phyloP scores from a whole-genome alignment of 1,140 invertebrate species.

The Theocolax elegans region DNA sequence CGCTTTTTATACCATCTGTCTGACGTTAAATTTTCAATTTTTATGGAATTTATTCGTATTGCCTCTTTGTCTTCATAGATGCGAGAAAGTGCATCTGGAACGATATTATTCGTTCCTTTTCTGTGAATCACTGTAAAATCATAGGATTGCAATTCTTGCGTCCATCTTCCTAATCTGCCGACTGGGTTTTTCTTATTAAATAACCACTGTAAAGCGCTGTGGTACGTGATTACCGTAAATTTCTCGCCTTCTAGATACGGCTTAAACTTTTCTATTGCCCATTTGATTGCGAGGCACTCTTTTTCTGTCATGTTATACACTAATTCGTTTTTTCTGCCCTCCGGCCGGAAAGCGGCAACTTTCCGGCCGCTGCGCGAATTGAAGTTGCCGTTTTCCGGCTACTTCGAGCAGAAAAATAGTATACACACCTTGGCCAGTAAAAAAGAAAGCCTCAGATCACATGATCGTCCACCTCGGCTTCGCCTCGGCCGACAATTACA shows the following conservation, averaged over 20 bases:
- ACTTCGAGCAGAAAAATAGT: too few relatives aligned
- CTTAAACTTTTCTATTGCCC: conserved; percentile 26
- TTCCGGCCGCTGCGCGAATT: too few relatives aligned
- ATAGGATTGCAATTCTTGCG: conserved; percentile 47
- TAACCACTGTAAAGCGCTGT: conserved; percentile 67
- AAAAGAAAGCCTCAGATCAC: too few relatives aligned
- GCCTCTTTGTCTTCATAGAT: neutral
- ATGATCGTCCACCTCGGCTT: too few relatives aligned
- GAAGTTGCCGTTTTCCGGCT: too few relatives aligned
- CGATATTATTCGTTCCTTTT: neutral
- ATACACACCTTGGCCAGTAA: too few relatives aligned
- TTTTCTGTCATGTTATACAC: conserved; percentile 8
- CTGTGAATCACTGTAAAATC: conserved; percentile 28
- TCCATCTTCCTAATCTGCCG: conserved; percentile 63
- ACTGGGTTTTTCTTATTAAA: conserved; percentile 60
- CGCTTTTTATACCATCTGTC: too few relatives aligned
- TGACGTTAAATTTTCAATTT: too few relatives aligned
- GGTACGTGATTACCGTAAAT: conserved; percentile 65
- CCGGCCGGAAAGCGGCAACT: too few relatives aligned
- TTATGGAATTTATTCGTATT: neutral
- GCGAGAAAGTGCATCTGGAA: neutral
- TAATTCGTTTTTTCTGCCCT: conserved; percentile 52
- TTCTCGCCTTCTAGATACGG: conserved; percentile 56
- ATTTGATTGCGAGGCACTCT: conserved; percentile 32
- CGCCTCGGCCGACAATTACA: too few relatives aligned